Evolutionary conservation across 30 jellyfish, hydroid and myxozoan genomes (phyloP).

Genomic region (Rhopilema esculentum): DNA sequence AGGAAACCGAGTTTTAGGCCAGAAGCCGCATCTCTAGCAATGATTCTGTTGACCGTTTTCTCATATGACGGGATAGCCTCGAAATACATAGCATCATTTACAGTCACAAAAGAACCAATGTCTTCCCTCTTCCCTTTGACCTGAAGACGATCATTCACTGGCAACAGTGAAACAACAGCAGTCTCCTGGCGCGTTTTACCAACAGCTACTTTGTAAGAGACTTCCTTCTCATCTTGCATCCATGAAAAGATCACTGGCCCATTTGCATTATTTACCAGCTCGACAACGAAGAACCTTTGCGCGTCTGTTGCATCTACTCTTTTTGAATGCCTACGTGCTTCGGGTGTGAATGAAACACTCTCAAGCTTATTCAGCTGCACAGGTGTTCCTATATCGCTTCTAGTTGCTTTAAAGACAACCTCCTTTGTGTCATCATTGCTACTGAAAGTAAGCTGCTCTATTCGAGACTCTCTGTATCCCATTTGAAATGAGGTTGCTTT

Average conservation of each 20-base stretch:
- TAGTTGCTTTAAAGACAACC: slow-evolving; percentile 9
- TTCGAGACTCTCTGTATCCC: background rate
- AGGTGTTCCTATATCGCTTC: slow-evolving; percentile 14
- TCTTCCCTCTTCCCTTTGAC: slow-evolving; percentile 18
- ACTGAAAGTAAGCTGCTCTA: background rate
- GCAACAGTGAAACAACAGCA: background rate
- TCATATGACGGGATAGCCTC: slow-evolving; percentile 38
- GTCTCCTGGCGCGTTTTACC: background rate
- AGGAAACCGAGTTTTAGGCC: slow-evolving; percentile 10
- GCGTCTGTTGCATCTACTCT: slow-evolving; percentile 29
- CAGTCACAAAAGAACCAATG: background rate
- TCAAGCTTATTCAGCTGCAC: slow-evolving; percentile 5
- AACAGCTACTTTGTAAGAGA: background rate
- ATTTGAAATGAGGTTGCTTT: background rate
- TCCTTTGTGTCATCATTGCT: background rate
- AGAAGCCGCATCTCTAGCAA: slow-evolving; percentile 21
- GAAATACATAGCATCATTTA: slow-evolving; percentile 12
- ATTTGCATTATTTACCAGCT: slow-evolving; percentile 20
- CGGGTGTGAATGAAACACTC: slow-evolving; percentile 4
- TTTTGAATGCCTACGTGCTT: background rate
- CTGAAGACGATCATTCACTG: background rate
- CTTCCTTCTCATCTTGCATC: background rate
- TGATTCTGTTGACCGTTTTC: slow-evolving; percentile 8
- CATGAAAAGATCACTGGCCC: slow-evolving; percentile 35
- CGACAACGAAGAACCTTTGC: slow-evolving; percentile 22